Conservation (phyloP, 92 coral and sea anemone genomes). For the Porites rus region DNA sequence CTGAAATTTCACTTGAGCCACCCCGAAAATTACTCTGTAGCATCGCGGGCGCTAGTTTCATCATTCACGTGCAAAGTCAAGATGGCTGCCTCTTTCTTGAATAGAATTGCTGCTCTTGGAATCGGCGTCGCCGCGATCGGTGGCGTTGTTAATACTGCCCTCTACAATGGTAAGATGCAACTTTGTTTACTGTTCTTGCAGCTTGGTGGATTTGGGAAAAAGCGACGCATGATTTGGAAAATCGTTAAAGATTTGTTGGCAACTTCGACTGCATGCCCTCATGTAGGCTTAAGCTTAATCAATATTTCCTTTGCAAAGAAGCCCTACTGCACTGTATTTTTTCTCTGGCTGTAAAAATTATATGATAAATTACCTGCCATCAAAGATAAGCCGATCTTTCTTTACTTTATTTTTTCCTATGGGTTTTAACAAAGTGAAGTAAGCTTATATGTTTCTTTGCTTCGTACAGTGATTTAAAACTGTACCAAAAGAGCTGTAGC, state of each 20-base stretch:
- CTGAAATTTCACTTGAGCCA: conserved; percentile 71
- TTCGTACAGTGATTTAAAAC: background rate
- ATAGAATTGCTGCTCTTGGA: conserved; percentile 87
- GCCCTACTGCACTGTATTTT: background rate
- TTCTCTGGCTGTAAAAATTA: background rate
- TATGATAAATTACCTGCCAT: background rate
- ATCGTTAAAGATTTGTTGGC: background rate
- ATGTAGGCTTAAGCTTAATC: too few relatives aligned
- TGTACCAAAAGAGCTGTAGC: background rate
- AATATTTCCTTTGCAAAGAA: background rate
- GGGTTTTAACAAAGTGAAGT: background rate
- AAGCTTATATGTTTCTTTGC: background rate
- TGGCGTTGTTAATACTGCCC: conserved; percentile 96
- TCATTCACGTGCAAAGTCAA: conserved; percentile 81
- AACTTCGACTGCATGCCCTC: background rate
- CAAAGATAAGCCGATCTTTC: background rate
- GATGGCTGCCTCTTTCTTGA: conserved; percentile 97
- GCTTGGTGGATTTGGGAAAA: background rate
- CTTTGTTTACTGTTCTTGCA: background rate
- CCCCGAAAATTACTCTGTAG: conserved; percentile 64
- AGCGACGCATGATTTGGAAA: too few relatives aligned
- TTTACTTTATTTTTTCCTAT: background rate
- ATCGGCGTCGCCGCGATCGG: conserved; percentile 96
- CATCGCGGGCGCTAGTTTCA: conserved; percentile 60
- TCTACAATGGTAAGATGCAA: conserved; percentile 86